Evolutionary conservation across 2,113 vertebrate species (phyloP).

Genomic region (Polyodon spathula): DNA sequence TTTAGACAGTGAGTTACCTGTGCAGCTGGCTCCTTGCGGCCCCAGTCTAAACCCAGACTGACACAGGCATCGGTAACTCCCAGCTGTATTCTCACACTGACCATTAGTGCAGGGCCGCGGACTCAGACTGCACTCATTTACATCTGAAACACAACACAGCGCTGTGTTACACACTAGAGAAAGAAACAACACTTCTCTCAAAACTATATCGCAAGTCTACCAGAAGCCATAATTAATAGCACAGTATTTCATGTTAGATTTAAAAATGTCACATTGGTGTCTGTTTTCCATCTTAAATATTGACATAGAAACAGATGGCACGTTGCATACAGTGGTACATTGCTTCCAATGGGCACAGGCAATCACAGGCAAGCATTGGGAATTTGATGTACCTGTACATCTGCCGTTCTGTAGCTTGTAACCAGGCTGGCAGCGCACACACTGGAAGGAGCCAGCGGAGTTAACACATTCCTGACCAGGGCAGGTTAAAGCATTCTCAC

Average conservation of each 20-base stretch:
- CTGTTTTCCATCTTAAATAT: too few relatives aligned
- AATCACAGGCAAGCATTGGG: too few relatives aligned
- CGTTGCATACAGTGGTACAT: too few relatives aligned
- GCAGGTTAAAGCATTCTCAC: slow-evolving; percentile 49
- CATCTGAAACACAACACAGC: slow-evolving; percentile 28
- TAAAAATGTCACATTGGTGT: too few relatives aligned
- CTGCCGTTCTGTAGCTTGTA: slow-evolving; percentile 41
- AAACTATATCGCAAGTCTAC: too few relatives aligned
- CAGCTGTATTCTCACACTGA: slow-evolving; percentile 51
- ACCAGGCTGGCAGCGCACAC: slow-evolving; percentile 47
- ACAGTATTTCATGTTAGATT: too few relatives aligned
- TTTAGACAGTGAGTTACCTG: too few relatives aligned
- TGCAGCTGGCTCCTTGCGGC: too few relatives aligned
- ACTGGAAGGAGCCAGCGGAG: slow-evolving; percentile 53
- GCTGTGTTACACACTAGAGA: neutral
- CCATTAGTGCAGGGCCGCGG: slow-evolving; percentile 43
- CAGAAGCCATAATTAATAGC: too few relatives aligned
- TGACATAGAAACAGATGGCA: too few relatives aligned
- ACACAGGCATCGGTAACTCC: slow-evolving; percentile 48
- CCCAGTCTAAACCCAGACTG: neutral
- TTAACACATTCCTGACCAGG: slow-evolving; percentile 61
- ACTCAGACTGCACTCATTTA: slow-evolving; percentile 46
- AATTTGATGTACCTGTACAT: slow-evolving; percentile 44
- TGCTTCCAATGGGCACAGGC: too few relatives aligned
- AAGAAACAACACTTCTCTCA: neutral